Evolutionary conservation across 1,140 invertebrate species (phyloP).

Genomic region (Drosophila ercepeae): DNA sequence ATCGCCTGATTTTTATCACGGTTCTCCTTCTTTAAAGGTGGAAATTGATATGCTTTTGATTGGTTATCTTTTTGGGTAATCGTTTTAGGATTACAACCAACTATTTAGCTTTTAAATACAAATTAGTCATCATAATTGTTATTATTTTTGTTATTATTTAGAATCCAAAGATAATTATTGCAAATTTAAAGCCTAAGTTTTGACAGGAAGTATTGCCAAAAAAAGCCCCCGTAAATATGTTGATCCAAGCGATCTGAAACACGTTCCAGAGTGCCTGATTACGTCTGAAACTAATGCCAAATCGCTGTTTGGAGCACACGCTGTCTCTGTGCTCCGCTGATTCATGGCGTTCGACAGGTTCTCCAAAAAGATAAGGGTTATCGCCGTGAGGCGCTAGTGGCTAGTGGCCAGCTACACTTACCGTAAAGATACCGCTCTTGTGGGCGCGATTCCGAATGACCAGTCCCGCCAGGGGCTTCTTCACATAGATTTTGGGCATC

Average conservation of each 20-base stretch:
- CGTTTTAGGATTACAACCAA: no score
- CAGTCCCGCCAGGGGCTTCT: conserved; percentile 85
- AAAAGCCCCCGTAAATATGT: not conserved
- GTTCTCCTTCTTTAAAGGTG: not conserved
- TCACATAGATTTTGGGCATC: conserved; percentile 83
- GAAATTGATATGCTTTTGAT: conserved; percentile 5
- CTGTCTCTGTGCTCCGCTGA: conserved; percentile 15
- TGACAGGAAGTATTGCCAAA: not conserved
- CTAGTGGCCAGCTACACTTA: no score
- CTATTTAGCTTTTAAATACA: no score
- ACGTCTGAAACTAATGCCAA: conserved; percentile 35
- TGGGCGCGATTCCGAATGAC: conserved; percentile 89
- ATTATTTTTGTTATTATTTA: no score
- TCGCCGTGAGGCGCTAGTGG: not conserved
- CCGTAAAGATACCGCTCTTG: conserved; percentile 90
- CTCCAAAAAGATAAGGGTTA: conserved; percentile 17
- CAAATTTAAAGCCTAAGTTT: no score
- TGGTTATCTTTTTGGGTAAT: not conserved
- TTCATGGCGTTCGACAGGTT: conserved; percentile 9
- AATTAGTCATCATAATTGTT: not conserved
- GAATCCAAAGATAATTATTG: no score
- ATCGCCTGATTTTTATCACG: conserved; percentile 31
- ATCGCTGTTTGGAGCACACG: conserved; percentile 18
- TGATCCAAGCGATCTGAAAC: not conserved
- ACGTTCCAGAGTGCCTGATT: conserved; percentile 1